These are phyloP conservation scores for Pimephales promelas DNA, from an alignment of 2,113 vertebrate species.

Conservation along the genomic window DNA sequence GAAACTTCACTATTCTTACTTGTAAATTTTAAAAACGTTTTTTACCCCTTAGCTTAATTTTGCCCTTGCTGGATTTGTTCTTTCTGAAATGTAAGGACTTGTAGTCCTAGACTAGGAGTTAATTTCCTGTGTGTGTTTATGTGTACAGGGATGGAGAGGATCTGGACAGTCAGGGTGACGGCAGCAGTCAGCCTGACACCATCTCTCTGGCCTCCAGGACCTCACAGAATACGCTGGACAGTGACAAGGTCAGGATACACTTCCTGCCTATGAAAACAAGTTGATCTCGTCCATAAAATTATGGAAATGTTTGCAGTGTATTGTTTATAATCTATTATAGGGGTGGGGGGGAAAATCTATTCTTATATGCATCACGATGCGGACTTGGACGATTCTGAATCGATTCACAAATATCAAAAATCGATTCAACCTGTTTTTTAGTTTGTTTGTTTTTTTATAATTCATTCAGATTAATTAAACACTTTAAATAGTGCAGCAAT, in stretches of 20 bases:
- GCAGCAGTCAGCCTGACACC: slow-evolving; percentile 97
- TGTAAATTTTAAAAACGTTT: not conserved
- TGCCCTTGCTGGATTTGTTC: not conserved
- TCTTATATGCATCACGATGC: too few species aligned
- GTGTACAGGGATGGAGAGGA: slow-evolving; percentile 92
- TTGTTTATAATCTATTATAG: not conserved
- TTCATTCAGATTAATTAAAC: too few species aligned
- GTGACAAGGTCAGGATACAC: slow-evolving; percentile 86
- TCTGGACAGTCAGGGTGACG: slow-evolving; percentile 97
- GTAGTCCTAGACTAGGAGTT: not conserved
- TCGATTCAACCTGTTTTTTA: too few species aligned
- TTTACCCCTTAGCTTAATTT: not conserved
- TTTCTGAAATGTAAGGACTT: too few species aligned
- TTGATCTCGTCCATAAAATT: not conserved
- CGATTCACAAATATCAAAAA: too few species aligned
- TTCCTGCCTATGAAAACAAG: not conserved
- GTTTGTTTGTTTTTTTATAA: too few species aligned
- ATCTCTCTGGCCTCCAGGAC: slow-evolving; percentile 97
- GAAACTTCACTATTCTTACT: slow-evolving; percentile 24
- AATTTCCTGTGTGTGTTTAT: slow-evolving; percentile 37
- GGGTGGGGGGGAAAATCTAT: too few species aligned
- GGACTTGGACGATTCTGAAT: too few species aligned
- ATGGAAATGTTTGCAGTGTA: not conserved
- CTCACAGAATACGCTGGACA: slow-evolving; percentile 97
- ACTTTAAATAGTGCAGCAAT: too few species aligned